These are phyloP conservation scores for Agrochola lota DNA, from an alignment of 2,888 invertebrate genomes.

Conservation along the genomic window DNA sequence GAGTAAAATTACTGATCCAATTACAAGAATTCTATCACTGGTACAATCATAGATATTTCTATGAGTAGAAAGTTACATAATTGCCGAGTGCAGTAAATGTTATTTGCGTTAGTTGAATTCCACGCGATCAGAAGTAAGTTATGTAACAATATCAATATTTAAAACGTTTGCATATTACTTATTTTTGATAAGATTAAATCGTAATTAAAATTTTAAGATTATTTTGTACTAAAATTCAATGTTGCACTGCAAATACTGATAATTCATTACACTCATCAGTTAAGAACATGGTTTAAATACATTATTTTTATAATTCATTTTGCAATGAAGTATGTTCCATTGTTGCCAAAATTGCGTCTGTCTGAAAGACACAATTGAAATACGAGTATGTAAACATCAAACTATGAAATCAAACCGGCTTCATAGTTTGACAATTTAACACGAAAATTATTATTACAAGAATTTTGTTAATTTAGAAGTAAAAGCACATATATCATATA, in stretches of 20 bases:
- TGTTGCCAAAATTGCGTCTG: conserved; percentile 6
- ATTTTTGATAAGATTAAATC: background rate
- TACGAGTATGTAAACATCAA: background rate
- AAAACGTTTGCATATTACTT: background rate
- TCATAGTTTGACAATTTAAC: background rate
- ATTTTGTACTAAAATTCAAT: background rate
- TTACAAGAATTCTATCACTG: background rate
- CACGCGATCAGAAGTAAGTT: background rate
- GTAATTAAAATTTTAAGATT: background rate
- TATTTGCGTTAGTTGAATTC: background rate
- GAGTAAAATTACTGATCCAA: background rate
- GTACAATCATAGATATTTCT: too few species aligned
- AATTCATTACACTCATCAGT: conserved; percentile 1
- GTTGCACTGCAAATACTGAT: background rate
- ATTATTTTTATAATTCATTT: background rate
- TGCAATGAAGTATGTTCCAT: background rate
- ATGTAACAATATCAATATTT: background rate
- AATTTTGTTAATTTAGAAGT: too few species aligned
- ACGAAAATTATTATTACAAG: too few species aligned
- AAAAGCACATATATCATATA: too few species aligned
- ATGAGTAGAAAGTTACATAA: background rate
- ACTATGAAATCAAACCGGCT: too few species aligned
- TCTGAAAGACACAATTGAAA: background rate
- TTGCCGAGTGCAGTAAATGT: background rate
- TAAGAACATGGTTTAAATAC: background rate